These are phyloP conservation scores for Drosophila affinis DNA, from an alignment of 2,888 invertebrate species.

Conservation along the genomic window DNA sequence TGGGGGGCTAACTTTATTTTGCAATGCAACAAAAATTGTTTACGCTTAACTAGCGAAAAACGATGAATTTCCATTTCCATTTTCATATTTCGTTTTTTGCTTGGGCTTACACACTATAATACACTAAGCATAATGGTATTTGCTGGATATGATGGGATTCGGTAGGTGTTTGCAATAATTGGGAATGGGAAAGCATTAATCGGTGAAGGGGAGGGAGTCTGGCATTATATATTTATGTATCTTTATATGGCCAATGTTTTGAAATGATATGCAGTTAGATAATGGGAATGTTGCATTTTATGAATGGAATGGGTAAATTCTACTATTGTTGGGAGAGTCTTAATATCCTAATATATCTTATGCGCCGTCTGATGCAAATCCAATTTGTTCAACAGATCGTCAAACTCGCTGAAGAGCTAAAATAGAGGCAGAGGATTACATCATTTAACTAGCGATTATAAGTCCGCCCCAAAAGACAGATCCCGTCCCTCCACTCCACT, in stretches of 20 bases:
- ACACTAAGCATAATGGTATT: slow-evolving; percentile 22
- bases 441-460: neutral
- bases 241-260: slow-evolving; percentile 33
- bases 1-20: slow-evolving; percentile 60
- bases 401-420: slow-evolving; percentile 82
- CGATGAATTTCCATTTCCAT: slow-evolving; percentile 28
- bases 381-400: slow-evolving; percentile 80
- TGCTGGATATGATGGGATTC: slow-evolving; percentile 9
- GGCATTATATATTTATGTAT: neutral
- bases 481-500: too few relatives aligned
- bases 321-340: slow-evolving; percentile 36
- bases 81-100: slow-evolving; percentile 2
- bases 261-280: slow-evolving; percentile 43
- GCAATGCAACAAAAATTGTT: slow-evolving; percentile 60
- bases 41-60: slow-evolving; percentile 55
- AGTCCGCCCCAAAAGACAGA: neutral
- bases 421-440: slow-evolving; percentile 23
- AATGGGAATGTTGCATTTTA: slow-evolving; percentile 13
- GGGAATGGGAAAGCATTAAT: slow-evolving; percentile 27
- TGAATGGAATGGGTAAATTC: slow-evolving; percentile 22
- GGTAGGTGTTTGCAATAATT: slow-evolving; percentile 6
- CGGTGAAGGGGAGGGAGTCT: slow-evolving; percentile 27
- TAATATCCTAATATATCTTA: slow-evolving; percentile 59
- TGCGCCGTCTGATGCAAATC: slow-evolving; percentile 69
- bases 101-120: slow-evolving; percentile 39